Base-by-base conservation (phyloP, 2,797 vertebrate genomes). In the Dromococcyx pavoninus region DNA sequence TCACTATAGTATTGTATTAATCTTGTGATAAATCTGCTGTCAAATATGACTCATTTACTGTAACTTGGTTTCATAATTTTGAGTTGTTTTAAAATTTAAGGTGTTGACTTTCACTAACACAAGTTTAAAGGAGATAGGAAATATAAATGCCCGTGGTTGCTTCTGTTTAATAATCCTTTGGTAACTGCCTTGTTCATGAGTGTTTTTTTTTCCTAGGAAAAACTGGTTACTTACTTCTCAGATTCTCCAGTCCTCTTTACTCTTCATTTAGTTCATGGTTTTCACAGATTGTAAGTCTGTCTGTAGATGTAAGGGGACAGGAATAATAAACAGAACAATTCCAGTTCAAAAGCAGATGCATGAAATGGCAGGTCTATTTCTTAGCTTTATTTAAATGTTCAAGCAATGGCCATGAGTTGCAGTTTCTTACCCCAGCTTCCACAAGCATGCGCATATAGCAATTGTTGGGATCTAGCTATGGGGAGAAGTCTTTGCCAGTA, bases 51-150 rank as follows among this genome's bases (percentile, higher is more conserved):
- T 80, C 15, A 8, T 57, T 69, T 51, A 37, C 24, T 32, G 28
- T 56, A 56, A 73, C 13, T n/a, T 51, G 24, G 11, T 82, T 89
- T 51, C 27, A 7, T 28, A 37, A 41, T 57, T 60, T 60, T 35
- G 24, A 10, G 5, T 33, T 84, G 11, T 14, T 94, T 89, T 91
- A 32, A 66, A 98, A 98, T 67, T 97, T 95, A 97, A 98, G 92
- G 95, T 98, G 73, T 98, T 97, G 86, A 51, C 97, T 56, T 98
- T 98, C n/a, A 97, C 97, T 1, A 97, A 94, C 3, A 97, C 98
- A 96, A 72, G 6, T 48, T 75, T 37, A 57, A 28, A 72, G 37
- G 30, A 73, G 35, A 71, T 30, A 32, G 66, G 46, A 93, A 89
- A 17, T 56, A 50, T 5, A 76, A 61, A 37, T 41, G 10, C 27